A percentile compares a stretch with the other conserved stretches of the same genome.
Conservation (phyloP, 2,888 invertebrate genomes). For the Druceiella hillmani region DNA sequence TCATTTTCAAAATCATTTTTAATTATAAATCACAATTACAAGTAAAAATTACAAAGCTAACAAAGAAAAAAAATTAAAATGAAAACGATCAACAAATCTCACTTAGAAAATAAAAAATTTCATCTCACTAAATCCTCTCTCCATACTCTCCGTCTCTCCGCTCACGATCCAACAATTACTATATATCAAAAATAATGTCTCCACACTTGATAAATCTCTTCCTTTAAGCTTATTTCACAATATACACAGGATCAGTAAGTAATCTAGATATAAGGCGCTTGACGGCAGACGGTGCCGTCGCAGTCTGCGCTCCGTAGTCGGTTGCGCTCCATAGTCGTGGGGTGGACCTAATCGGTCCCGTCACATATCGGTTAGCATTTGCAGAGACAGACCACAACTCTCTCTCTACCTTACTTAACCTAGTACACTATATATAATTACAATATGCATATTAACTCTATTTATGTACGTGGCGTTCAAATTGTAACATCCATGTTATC, state of each 20-base stretch:
- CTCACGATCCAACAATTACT: conserved; percentile 46
- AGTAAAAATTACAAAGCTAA: conserved; percentile 49
- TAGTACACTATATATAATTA: too few species aligned
- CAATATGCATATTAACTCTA: too few species aligned
- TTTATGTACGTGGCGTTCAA: too few species aligned
- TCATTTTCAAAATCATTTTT: conserved; percentile 23
- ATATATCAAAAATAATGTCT: conserved; percentile 41
- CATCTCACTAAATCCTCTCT: conserved; percentile 34
- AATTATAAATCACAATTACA: conserved; percentile 24
- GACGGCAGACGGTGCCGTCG: conserved; percentile 15
- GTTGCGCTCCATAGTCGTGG: conserved; percentile 12
- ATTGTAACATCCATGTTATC: too few species aligned
- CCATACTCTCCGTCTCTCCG: not conserved
- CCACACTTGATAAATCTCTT: conserved; percentile 23
- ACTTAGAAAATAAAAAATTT: conserved; percentile 48
- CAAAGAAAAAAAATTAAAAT: conserved; percentile 48
- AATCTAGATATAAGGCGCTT: too few species aligned
- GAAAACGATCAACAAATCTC: conserved; percentile 51
- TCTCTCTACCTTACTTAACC: too few species aligned
- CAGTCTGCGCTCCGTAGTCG: conserved; percentile 15
- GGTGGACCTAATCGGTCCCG: conserved; percentile 12
- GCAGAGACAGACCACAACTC: too few species aligned
- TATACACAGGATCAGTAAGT: not conserved
- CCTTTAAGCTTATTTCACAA: conserved; percentile 4
- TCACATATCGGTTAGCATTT: too few species aligned